Base-by-base conservation (phyloP, 2,888 invertebrate species). In the Meghimatium bilineatum region DNA sequence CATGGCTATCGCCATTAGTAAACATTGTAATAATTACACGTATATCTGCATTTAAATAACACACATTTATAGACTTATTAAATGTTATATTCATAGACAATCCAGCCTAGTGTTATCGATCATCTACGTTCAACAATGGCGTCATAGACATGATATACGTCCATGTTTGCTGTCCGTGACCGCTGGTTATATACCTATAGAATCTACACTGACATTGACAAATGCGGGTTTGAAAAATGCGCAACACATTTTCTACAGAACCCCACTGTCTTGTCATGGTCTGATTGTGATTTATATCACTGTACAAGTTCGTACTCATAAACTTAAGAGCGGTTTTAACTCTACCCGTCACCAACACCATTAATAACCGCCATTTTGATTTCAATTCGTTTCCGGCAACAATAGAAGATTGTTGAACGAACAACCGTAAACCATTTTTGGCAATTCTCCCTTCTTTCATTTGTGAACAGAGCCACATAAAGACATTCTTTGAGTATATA, bases 261-360 rank as follows among this genome's bases (percentile, higher is more conserved):
- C 56, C 2, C 8, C 56, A 23, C 56, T 56, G 3, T 56, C 56
- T 56, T 56, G 56, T 56, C 56, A 56, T 49, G 17, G 56, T 44
- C 56, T 23, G 56, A 56, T 32, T 69, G 34, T 34, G 69, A 69
- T 69, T 12, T 69, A 69, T 34, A 2, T 69, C 69, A 34, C 17
- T 69, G 10, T 36, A 34, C 20, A 23, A 14, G 17, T 69, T 32
- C 36, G 3, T 69, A 69, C 36, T 69, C 69, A 34, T 69, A 69
- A 69, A 17, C 69, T 69, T 69, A 69, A 69, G 36, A 69, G 69
- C 69, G 17, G 34, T 69, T 69, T 32, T 69, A 34, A 69, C 10
- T 69, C 69, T 23, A 23, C 34, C 69, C 34, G 29, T n/a, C 63
- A 63, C 63, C 29, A 63, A 63, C 63, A 63, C 17, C 69, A 69